Evolutionary conservation across 2,888 invertebrate genomes (phyloP), one percentile per base, ranked within the genome.

Genomic region (Hoplodrina blanda): DNA sequence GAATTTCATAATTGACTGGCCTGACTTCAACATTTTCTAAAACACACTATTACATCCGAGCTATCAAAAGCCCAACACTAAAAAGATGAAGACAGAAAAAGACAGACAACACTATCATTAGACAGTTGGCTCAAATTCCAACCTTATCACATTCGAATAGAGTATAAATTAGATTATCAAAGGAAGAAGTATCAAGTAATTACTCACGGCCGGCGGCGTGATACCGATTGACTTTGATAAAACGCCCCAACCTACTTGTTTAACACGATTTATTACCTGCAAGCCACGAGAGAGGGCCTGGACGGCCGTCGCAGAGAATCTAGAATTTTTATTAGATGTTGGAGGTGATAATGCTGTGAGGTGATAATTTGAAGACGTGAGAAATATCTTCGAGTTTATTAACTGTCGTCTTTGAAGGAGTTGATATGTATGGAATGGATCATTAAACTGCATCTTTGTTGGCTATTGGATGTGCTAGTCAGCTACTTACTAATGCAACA

Each of bases 201-300:
- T 95, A 95, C 94, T 95, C 94, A 94, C 88, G 86, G 87, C 85
- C 87, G 90, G 87, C 92, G 92, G 93, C 92, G 91, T 92, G 93
- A 93, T 94, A 93, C 91, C 94, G 94, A 94, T 95, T 94, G 95
- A 95, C 94, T 95, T 95, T 95, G 95, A 95, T 95, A 95, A 95
- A 95, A 95, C 93, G 95, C 92, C 91, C 91, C 95, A 95, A 94
- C 95, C 95, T 95, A 95, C 94, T 95, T 95, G 95, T 95, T 94
- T 94, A 94, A 92, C 94, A 91, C 94, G 95, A 95, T 95, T 95
- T 95, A 95, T 95, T 95, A 95, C 95, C 95, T 94, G 95, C 90
- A 92, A 91, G 92, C 91, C 91, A 89, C 90, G 83, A 91, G 90
- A 88, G 88, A 90, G 90, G 91, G 91, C 90, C 89, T 85, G 89